Evolutionary conservation across 2,888 invertebrate species (phyloP), one percentile per base, ranked within the genome.

Genomic region (Agapostemon virescens): DNA sequence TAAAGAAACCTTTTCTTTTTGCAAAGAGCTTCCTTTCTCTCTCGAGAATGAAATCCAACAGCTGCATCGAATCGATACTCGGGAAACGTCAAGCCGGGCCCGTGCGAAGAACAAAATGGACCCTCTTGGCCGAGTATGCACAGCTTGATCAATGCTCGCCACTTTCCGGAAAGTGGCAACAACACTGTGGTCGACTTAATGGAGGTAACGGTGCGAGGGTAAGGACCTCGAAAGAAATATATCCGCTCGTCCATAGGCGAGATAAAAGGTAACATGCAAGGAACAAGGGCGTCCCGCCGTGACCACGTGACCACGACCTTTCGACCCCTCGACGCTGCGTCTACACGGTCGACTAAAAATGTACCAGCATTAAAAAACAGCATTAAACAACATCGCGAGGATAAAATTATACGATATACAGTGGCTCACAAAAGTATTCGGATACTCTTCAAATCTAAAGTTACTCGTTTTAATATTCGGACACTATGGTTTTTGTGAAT

Each of bases 121-220:
- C 17, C 67, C 26, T 26, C 38, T 13, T 45, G 45, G 30, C 42
- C 61, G 68, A 7, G 68, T 42, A 67, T 78, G 58, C 71, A 63
- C 42, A 30, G 61, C 23, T 76, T 85, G 86, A 85, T 86, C 69
- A 76, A 85, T 85, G 84, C 63, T 70, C 72, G 69, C 67, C 77
- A 74, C 55, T 64, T 69, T 42, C 69, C 64, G n/a, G 23, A 30
- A 26, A 75, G 69, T 76, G 75, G 75, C 69, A 85, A 78, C 82
- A 77, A 76, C 76, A 75, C 67, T 76, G 69, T 68, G 76, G 75
- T 63, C 64, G 72, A 61, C 61, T 66, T 85, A 82, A 85, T 85
- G 82, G 79, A 76, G 61, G 77, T 85, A 84, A 85, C 82, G 73
- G 84, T 36, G 75, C 66, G 42, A 76, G 75, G 74, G 73, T 69